These are phyloP conservation scores for Rhinoderma darwinii DNA, from an alignment of 2,113 vertebrate species.

Conservation along the genomic window DNA sequence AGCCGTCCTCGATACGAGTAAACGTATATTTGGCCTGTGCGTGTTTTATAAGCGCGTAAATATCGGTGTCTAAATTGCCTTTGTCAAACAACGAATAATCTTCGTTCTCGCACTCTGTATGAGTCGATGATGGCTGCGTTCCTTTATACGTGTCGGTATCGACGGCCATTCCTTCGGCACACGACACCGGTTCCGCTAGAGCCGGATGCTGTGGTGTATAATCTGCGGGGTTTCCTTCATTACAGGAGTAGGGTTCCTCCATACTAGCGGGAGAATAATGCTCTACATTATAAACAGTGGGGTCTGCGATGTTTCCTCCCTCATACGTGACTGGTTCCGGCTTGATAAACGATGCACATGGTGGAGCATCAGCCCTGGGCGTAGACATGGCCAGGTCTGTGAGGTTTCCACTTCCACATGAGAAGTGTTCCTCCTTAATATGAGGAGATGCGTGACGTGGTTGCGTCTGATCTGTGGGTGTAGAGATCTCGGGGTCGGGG, in stretches of 20 bases:
- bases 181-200: background rate
- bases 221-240: background rate
- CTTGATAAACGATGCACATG: background rate
- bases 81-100: background rate
- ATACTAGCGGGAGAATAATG: background rate
- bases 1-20: background rate
- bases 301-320: background rate
- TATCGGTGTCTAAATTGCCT: conserved; percentile 3
- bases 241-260: background rate
- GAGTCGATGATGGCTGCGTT: background rate
- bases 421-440: background rate
- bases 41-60: conserved; percentile 4
- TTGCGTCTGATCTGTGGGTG: background rate
- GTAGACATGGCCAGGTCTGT: background rate
- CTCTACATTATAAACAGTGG: background rate
- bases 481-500: background rate
- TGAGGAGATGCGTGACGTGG: background rate
- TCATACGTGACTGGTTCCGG: background rate
- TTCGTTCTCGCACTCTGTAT: background rate
- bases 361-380: background rate
- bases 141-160: background rate
- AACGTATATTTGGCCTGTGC: background rate
- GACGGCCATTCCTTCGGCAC: background rate
- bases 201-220: background rate
- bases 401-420: background rate